phyloP scores from a whole-genome alignment of 2,888 invertebrate species.

The Thysanoteuthis rhombus region DNA sequence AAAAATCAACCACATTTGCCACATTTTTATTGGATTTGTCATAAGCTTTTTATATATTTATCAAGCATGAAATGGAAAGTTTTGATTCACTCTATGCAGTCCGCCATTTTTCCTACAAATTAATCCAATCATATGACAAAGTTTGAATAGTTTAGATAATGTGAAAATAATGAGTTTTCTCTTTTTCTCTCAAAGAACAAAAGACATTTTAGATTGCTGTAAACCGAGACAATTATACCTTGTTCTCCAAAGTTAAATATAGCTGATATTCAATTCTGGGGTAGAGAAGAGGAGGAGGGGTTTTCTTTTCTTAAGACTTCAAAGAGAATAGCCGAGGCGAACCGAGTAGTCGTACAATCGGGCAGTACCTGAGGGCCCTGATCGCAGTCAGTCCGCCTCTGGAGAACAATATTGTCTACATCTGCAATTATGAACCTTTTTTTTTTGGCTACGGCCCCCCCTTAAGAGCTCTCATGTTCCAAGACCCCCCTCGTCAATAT shows the following conservation, averaged over 20 bases:
- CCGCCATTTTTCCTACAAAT: not conserved
- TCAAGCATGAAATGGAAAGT: not conserved
- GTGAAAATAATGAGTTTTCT: not conserved
- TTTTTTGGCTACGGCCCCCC: too few relatives aligned
- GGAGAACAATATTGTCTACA: too few relatives aligned
- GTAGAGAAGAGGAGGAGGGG: not conserved
- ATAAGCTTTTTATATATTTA: not conserved
- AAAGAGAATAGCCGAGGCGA: too few relatives aligned
- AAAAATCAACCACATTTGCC: not conserved
- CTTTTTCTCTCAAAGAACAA: not conserved
- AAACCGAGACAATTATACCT: not conserved
- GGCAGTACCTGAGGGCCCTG: too few relatives aligned
- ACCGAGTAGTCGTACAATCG: too few relatives aligned
- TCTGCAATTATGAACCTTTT: too few relatives aligned
- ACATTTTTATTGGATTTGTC: not conserved
- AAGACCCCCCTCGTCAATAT: too few relatives aligned
- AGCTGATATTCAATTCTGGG: not conserved
- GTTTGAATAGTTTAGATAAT: not conserved
- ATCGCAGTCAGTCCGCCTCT: too few relatives aligned
- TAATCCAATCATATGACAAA: constrained; percentile 34
- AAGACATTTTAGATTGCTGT: not conserved
- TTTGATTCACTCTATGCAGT: not conserved
- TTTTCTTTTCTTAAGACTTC: not conserved
- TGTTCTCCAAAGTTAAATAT: not conserved
- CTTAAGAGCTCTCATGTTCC: too few relatives aligned